Base-by-base conservation (phyloP, 2,113 vertebrate genomes). In the Vanacampus margaritifer region DNA sequence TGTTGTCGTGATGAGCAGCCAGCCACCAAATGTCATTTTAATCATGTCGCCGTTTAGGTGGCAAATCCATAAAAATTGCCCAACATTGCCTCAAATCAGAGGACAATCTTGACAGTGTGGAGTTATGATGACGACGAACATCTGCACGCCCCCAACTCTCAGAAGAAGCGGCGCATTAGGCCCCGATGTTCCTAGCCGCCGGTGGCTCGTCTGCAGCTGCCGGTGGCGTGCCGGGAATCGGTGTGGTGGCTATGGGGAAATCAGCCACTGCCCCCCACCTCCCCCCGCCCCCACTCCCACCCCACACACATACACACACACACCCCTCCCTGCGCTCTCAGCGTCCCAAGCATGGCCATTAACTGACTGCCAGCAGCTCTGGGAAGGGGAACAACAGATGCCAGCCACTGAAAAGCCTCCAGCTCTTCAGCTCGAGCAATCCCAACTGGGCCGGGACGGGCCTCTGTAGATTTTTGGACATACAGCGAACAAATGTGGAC, bases 401-500 rank as follows among this genome's bases (percentile, higher is more conserved):
- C 89, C 90, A 91, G 84, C 87, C 76, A 89, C 85, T 88, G 89
- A 90, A 88, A 90, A 87, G 90, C 90, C 90, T 91, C 86, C 86
- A 91, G 89, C 89, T 87, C 88, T 89, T 89, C 89, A 89, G 89
- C 89, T 89, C 89, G 87, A 90, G 87, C 89, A 90, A 90, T 90
- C 89, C 89, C 89, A 89, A 88, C 86, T 89, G 89, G 86, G 87
- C 86, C 88, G 79, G 86, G 88, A 90, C 86, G 87, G 87, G 87
- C 89, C 89, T 90, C 89, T 90, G 89, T 90, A 90, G 89, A 88
- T 89, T 90, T 90, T 90, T 90, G 89, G 89, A 90, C 89, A 90
- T 90, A 89, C 87, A 89, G 88, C 80, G 89, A 90, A 90, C 89
- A 90, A 90, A 90, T 90, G 89, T 89, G 89, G 89, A 90, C 89